Evolutionary conservation across 2,888 invertebrate genomes (phyloP), one percentile per base, ranked within the genome.

Genomic region (Icerya purchasi): DNA sequence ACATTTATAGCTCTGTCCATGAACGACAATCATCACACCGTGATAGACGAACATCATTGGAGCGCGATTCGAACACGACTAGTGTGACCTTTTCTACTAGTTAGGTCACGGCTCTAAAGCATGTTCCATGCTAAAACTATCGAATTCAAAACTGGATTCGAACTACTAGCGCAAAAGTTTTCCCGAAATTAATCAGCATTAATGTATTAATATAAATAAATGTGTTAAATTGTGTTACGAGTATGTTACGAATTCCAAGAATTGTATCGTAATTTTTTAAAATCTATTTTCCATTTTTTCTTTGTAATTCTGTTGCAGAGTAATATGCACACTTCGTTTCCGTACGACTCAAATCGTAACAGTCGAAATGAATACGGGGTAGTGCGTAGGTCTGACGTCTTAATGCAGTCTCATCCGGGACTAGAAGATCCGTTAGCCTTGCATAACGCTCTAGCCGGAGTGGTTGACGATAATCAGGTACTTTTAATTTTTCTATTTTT

Each of bases 361-460:
- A 71, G 71, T 60, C 69, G 73, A 57, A 69, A 69, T 22, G 68
- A 69, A 23, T 68, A 67, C 63, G 67, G 64, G 66, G 57, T 64
- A 65, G 55, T 65, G 63, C 59, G 65, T 50, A 59, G 64, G 50
- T 63, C 63, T 3, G 64, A 68, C 60, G 66, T 66, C 22, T 65
- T 68, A 18, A 64, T 67, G 14, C 68, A 68, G 56, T 64, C 65
- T 10, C 67, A 68, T 60, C 66, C 67, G 10, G 67, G 68, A 10
- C 64, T 68, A 10, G 68, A 69, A 57, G 66, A 66, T 57, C 65
- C 66, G 24, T 62, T 68, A 57, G 65, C 65, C 25, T 64, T 89
- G 57, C 88, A 89, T 70, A 84, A 86, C 70, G 85, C 86, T n/a
- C 75, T 89, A 60, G 84, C 84, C 65, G 82, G 83, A 67, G 80